phyloP scores from a whole-genome alignment of 2,797 vertebrate genomes.

The Gorsachius magnificus region DNA sequence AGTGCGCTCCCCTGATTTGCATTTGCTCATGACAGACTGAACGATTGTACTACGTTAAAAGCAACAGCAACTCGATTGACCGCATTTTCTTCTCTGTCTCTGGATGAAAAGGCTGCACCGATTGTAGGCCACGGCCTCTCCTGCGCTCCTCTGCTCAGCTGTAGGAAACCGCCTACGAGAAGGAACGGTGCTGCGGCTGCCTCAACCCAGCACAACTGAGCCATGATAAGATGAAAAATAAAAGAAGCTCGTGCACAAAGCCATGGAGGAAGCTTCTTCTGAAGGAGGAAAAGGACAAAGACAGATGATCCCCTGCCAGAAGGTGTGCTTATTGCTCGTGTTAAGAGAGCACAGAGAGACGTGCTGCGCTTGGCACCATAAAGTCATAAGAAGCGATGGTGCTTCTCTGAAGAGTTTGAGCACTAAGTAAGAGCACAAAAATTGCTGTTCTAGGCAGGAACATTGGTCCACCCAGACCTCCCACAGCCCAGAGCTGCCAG shows the following conservation, averaged over 20 bases:
- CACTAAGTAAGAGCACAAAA: neutral
- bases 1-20: neutral
- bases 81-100: neutral
- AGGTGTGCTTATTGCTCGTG: accelerated
- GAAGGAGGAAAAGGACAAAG: neutral
- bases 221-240: neutral
- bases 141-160: neutral
- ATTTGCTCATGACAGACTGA: neutral
- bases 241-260: neutral
- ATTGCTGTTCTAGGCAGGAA: neutral
- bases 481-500: neutral
- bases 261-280: neutral
- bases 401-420: neutral
- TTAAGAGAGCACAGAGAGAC: accelerated
- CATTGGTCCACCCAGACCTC: neutral
- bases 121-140: neutral
- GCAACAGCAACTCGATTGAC: neutral
- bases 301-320: neutral
- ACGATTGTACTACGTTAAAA: neutral
- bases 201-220: neutral
- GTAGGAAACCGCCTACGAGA: neutral
- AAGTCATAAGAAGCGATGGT: accelerated
- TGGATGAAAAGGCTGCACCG: neutral
- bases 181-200: neutral
- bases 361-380: neutral